These are phyloP conservation scores for Drymonia ruficornis DNA, from an alignment of 2,888 invertebrate genomes.

Conservation along the genomic window DNA sequence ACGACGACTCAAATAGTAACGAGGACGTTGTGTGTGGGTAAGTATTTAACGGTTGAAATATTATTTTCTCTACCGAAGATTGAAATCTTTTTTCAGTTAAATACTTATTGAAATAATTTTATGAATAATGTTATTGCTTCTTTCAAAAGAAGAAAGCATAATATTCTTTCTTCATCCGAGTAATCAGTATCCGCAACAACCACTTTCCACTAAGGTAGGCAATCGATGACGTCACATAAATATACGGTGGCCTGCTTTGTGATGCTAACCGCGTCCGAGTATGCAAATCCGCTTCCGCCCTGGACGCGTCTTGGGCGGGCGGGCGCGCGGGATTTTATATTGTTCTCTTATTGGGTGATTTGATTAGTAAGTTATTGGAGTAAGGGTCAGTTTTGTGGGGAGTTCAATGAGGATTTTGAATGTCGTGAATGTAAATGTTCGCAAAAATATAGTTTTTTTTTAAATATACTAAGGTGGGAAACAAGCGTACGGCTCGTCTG, in stretches of 20 bases:
- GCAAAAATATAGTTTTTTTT: not conserved
- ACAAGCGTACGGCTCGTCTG: too few species aligned
- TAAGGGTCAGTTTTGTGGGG: constrained; percentile 3
- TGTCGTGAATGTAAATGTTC: too few species aligned
- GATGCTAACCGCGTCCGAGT: constrained; percentile 65
- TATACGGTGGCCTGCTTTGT: constrained; percentile 62
- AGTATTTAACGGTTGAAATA: too few species aligned
- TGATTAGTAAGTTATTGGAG: constrained; percentile 4
- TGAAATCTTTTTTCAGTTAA: too few species aligned
- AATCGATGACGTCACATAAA: constrained; percentile 63
- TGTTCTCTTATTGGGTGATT: constrained; percentile 25
- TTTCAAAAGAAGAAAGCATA: too few species aligned
- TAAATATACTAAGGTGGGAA: too few species aligned
- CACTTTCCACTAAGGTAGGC: constrained; percentile 7
- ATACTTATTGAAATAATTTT: too few species aligned
- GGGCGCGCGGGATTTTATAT: constrained; percentile 32
- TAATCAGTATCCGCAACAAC: not conserved
- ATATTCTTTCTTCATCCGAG: too few species aligned
- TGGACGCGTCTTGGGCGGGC: constrained; percentile 52
- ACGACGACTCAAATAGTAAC: too few species aligned
- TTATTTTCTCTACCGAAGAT: too few species aligned
- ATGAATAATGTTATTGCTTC: too few species aligned
- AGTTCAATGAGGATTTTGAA: not conserved
- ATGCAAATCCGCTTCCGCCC: constrained; percentile 66
- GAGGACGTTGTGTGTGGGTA: too few species aligned